Evolutionary conservation across 2,888 invertebrate genomes (phyloP).

Genomic region (Sinohyriopsis cumingii): DNA sequence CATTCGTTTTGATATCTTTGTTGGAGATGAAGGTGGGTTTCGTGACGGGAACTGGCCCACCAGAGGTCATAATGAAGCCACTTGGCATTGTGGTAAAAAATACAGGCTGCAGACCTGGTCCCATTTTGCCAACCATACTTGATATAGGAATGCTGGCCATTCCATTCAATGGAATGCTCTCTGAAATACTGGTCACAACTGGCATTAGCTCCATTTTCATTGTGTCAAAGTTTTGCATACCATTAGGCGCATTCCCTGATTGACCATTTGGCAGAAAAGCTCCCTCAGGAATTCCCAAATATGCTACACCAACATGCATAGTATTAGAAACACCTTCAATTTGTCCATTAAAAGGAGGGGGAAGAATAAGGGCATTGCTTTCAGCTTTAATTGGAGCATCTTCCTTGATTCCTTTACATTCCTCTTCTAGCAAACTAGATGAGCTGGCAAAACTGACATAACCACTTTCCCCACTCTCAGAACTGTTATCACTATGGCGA

Average conservation of each 20-base stretch:
- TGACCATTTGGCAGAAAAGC: slow-evolving; percentile 7
- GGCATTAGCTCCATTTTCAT: slow-evolving; percentile 48
- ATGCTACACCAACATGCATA: slow-evolving; percentile 38
- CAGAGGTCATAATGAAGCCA: slow-evolving; percentile 31
- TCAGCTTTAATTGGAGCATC: slow-evolving; percentile 3
- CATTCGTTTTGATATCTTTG: background rate
- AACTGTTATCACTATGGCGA: slow-evolving; percentile 43
- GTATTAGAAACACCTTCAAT: slow-evolving; percentile 11
- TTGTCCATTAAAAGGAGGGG: slow-evolving; percentile 18
- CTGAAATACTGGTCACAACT: slow-evolving; percentile 38
- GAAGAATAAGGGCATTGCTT: slow-evolving; percentile 24
- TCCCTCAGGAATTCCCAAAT: slow-evolving; percentile 37
- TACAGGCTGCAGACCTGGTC: slow-evolving; percentile 24
- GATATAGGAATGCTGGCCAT: slow-evolving; percentile 17
- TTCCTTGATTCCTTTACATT: slow-evolving; percentile 10
- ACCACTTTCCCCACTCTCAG: slow-evolving; percentile 49
- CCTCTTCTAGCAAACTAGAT: background rate
- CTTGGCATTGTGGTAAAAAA: slow-evolving; percentile 37
- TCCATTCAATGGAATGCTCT: slow-evolving; percentile 15
- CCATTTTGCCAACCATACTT: slow-evolving; percentile 1
- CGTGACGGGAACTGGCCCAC: slow-evolving; percentile 22
- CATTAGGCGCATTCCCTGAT: slow-evolving; percentile 3
- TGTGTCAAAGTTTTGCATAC: slow-evolving; percentile 3
- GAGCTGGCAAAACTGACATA: slow-evolving; percentile 33
- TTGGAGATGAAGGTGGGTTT: background rate